A percentile compares a stretch with the other conserved stretches of the same genome.
These are phyloP conservation scores for Ophraella communa DNA, from an alignment of 2,888 invertebrate species.

Conservation along the genomic window DNA sequence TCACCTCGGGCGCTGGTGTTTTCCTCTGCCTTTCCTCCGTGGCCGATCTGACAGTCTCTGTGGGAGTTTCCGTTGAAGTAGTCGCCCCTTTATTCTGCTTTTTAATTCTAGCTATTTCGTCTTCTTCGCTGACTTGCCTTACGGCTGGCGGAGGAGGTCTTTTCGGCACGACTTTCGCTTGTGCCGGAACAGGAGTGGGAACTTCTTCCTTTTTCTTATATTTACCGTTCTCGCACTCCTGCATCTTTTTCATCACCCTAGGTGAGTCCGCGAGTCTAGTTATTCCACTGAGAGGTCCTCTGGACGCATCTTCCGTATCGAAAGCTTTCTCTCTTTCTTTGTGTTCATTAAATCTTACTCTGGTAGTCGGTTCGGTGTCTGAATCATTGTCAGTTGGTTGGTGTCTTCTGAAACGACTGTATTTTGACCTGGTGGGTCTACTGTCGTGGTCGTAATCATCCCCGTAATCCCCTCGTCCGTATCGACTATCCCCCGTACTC, in stretches of 20 bases:
- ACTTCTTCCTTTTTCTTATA: constrained; percentile 76
- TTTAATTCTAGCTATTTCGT: constrained; percentile 87
- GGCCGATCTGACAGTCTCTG: constrained; percentile 63
- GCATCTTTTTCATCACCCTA: constrained; percentile 85
- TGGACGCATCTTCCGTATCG: constrained; percentile 89
- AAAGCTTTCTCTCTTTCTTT: constrained; percentile 76
- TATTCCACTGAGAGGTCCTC: constrained; percentile 87
- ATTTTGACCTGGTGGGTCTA: constrained; percentile 70
- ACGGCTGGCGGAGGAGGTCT: constrained; percentile 67
- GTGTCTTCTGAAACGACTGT: constrained; percentile 65
- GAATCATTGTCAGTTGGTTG: constrained; percentile 75
- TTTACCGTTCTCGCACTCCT: constrained; percentile 76
- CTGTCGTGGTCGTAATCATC: constrained; percentile 74
- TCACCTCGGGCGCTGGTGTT: constrained; percentile 81
- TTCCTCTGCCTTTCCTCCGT: constrained; percentile 63
- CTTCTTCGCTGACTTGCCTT: constrained; percentile 86
- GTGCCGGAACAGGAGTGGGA: constrained; percentile 64
- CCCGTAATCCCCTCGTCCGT: constrained; percentile 65
- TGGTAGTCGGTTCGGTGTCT: constrained; percentile 70
- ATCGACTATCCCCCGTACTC: constrained; percentile 53
- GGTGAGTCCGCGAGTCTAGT: constrained; percentile 87
- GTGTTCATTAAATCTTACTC: constrained; percentile 72
- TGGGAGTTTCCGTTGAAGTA: constrained; percentile 63
- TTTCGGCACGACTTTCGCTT: constrained; percentile 61
- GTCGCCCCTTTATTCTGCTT: constrained; percentile 82